A percentile compares a stretch with the other conserved stretches of the same genome.
Evolutionary conservation across 2,113 vertebrate species (phyloP).

Genomic region (Pundamilia nyererei): DNA sequence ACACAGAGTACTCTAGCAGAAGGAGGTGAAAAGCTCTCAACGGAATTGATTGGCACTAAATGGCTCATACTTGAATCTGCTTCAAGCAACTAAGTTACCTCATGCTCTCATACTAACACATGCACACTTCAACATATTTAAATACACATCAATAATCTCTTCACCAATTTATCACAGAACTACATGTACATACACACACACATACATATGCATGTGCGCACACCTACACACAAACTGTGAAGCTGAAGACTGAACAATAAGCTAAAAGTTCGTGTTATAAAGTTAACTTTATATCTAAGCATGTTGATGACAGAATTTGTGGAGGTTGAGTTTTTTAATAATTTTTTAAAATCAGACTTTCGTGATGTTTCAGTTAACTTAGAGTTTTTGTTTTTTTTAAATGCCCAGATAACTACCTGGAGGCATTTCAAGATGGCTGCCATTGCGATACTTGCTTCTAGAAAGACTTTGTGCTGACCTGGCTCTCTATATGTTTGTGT

Average conservation of each 20-base stretch:
- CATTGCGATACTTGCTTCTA: not conserved
- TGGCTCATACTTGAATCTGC: constrained; percentile 45
- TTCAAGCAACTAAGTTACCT: constrained; percentile 43
- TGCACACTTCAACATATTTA: constrained; percentile 1
- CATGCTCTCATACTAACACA: not conserved
- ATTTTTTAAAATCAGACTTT: fast-evolving
- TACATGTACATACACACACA: not conserved
- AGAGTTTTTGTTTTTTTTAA: fast-evolving
- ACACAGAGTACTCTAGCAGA: not conserved
- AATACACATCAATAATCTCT: not conserved
- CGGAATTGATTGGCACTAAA: constrained; percentile 52
- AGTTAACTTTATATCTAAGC: not conserved
- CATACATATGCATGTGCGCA: not conserved
- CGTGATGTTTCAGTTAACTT: fast-evolving
- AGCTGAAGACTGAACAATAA: not conserved
- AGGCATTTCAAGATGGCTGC: not conserved
- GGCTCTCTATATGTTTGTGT: not conserved
- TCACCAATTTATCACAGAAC: not conserved
- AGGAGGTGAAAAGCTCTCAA: constrained; percentile 41
- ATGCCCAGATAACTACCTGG: not conserved
- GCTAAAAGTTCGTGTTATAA: not conserved
- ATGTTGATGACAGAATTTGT: not conserved
- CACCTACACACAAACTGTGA: not conserved
- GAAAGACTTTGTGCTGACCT: not conserved
- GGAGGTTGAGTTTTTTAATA: not conserved